These are phyloP conservation scores for Pardosa pseudoannulata DNA, from an alignment of 2,888 invertebrate species.

Conservation along the genomic window DNA sequence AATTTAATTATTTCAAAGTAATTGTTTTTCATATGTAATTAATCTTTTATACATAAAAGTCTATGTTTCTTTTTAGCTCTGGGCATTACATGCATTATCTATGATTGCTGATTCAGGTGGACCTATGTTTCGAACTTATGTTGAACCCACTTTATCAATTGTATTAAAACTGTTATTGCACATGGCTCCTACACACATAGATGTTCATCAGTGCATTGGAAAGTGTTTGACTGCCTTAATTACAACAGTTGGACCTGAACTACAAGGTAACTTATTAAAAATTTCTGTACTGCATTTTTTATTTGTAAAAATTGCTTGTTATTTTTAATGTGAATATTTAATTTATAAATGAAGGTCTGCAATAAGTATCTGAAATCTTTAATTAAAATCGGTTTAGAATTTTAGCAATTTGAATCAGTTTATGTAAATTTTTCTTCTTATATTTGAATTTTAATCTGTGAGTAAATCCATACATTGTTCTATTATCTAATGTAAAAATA, in stretches of 20 bases:
- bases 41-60: background rate
- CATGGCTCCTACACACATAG: slow-evolving; percentile 91
- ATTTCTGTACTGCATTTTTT: no score
- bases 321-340: no score
- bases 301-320: no score
- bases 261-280: slow-evolving; percentile 88
- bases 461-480: no score
- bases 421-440: no score
- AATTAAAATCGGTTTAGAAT: no score
- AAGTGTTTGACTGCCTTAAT: slow-evolving; percentile 95
- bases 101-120: slow-evolving; percentile 98
- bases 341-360: no score
- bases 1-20: no score
- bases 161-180: slow-evolving; percentile 92
- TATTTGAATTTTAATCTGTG: no score
- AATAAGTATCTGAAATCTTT: no score
- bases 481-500: no score
- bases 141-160: slow-evolving; percentile 93
- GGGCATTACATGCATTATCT: slow-evolving; percentile 96
- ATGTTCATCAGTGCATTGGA: slow-evolving; percentile 94
- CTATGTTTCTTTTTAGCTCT: slow-evolving; percentile 83
- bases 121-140: slow-evolving; percentile 98
- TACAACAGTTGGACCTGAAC: slow-evolving; percentile 97
- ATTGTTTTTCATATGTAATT: background rate
- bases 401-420: no score